A percentile compares a stretch with the other conserved stretches of the same genome.
Conservation (phyloP, 2,888 invertebrate genomes). For the Nymphalis c-album region DNA sequence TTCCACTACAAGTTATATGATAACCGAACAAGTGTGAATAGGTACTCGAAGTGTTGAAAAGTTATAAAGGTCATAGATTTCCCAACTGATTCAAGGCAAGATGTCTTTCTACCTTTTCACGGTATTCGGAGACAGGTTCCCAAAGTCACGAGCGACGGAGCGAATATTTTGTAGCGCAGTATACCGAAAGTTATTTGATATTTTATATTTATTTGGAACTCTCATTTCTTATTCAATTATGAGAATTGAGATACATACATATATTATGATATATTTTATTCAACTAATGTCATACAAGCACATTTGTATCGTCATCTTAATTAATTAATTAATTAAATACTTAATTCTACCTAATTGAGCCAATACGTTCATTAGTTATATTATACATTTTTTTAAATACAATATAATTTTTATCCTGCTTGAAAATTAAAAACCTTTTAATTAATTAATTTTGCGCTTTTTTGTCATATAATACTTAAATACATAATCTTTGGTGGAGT, state of each 20-base stretch:
- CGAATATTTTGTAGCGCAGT: conserved; percentile 17
- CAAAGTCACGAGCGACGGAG: conserved; percentile 8
- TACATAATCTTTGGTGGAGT: too few relatives aligned
- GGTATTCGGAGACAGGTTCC: conserved; percentile 8
- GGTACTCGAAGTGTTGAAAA: conserved; percentile 18
- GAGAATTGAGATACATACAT: neutral
- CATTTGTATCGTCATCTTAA: too few relatives aligned
- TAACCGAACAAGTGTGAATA: conserved; percentile 4
- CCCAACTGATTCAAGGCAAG: conserved; percentile 4
- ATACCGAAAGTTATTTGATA: conserved; percentile 15
- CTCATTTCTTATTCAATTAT: neutral
- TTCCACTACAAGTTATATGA: neutral
- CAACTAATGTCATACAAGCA: too few relatives aligned
- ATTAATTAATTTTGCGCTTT: too few relatives aligned
- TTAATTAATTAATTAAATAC: too few relatives aligned
- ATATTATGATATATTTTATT: too few relatives aligned
- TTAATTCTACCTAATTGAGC: too few relatives aligned
- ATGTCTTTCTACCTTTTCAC: conserved; percentile 19
- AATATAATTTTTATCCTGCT: too few relatives aligned
- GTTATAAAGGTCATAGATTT: conserved; percentile 14
- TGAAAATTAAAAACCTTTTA: too few relatives aligned
- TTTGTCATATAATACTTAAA: too few relatives aligned
- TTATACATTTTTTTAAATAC: too few relatives aligned
- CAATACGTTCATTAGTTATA: too few relatives aligned
- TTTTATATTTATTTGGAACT: conserved; percentile 10